Evolutionary conservation across 64 coral and sea anemone genomes (phyloP).

Genomic region (Stichodactyla helianthus): DNA sequence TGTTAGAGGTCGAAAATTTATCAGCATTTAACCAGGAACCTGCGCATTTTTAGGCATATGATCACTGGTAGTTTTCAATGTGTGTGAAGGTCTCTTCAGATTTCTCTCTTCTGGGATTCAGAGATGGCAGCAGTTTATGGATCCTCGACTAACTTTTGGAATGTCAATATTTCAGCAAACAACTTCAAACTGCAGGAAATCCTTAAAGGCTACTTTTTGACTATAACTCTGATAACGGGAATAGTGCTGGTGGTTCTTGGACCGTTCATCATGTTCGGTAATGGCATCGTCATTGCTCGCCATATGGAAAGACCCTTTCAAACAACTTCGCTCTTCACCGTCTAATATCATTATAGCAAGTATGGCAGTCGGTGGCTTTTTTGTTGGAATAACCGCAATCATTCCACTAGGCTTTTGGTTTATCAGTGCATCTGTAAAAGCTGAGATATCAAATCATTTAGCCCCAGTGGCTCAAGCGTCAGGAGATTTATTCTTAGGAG

Average conservation of each 20-base stretch:
- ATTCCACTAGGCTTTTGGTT: background rate
- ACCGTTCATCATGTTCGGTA: background rate
- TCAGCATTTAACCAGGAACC: too few relatives aligned
- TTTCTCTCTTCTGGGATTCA: background rate
- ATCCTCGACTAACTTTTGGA: background rate
- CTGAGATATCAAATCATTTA: background rate
- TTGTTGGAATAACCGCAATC: background rate
- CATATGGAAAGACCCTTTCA: constrained; percentile 24
- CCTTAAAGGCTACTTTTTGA: background rate
- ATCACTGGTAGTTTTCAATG: too few relatives aligned
- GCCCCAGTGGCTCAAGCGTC: background rate
- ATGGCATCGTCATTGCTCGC: constrained; percentile 14
- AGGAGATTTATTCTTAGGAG: background rate
- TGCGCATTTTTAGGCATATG: too few relatives aligned
- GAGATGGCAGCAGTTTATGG: constrained; percentile 11
- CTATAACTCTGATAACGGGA: constrained; percentile 6
- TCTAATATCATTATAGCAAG: constrained; percentile 12
- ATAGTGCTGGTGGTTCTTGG: background rate
- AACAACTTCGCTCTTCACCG: constrained; percentile 4
- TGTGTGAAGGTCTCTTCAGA: too few relatives aligned
- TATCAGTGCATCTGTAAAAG: background rate
- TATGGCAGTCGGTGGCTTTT: background rate
- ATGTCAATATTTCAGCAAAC: background rate
- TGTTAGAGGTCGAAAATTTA: too few relatives aligned
- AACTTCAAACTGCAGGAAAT: background rate